Evolutionary conservation across 1,140 invertebrate species (phyloP).

Genomic region (Aphaenogaster rudis): DNA sequence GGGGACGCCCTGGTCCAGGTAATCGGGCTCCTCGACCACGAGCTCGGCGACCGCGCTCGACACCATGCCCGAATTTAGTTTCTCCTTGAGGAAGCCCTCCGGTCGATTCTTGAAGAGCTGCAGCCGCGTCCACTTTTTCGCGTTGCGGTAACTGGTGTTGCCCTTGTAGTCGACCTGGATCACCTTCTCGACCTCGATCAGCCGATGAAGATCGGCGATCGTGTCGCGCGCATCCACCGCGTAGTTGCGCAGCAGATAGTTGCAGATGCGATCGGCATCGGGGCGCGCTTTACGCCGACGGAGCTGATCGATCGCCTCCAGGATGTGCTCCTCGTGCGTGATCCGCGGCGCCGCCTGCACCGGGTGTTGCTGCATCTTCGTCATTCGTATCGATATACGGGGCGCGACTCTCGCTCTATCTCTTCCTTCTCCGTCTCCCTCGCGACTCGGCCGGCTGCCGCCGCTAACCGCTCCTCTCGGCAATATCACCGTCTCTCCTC

Average conservation of each 20-base stretch:
- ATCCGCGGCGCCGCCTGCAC: constrained; percentile 86
- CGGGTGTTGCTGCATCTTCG: constrained; percentile 79
- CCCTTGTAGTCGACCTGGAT: constrained; percentile 96
- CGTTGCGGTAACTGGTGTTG: constrained; percentile 94
- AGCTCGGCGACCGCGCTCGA: constrained; percentile 90
- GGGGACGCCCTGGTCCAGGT: constrained; percentile 90
- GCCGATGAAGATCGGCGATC: constrained; percentile 91
- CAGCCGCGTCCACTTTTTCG: constrained; percentile 90
- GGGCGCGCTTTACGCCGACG: constrained; percentile 93
- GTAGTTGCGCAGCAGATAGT: constrained; percentile 92
- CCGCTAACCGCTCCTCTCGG: not conserved
- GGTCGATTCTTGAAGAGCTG: constrained; percentile 86
- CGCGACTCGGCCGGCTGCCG: not conserved
- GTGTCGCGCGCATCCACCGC: constrained; percentile 91
- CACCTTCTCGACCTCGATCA: constrained; percentile 92
- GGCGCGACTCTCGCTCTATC: not conserved
- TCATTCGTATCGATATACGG: constrained; percentile 38
- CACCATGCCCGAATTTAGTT: constrained; percentile 86
- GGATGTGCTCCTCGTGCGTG: constrained; percentile 91
- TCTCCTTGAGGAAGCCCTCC: constrained; percentile 84
- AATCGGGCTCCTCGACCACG: constrained; percentile 91
- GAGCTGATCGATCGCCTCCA: constrained; percentile 95
- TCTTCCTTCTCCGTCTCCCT: not conserved
- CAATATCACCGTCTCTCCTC: not conserved
- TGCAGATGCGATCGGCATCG: constrained; percentile 93